phyloP scores from a whole-genome alignment of 92 coral and sea anemone genomes.

The Porites evermanni region DNA sequence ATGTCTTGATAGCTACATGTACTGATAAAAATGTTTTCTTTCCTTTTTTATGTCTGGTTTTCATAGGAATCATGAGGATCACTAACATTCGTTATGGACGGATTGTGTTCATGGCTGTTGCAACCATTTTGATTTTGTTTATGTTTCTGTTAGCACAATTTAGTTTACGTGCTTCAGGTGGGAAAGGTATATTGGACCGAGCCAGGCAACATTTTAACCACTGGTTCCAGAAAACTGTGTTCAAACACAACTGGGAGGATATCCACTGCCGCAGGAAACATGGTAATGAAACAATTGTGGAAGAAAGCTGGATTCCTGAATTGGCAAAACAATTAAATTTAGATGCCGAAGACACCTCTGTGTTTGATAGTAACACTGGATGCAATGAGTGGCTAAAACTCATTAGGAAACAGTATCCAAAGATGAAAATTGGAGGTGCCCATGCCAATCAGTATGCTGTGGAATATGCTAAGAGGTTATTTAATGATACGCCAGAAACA shows the following conservation, averaged over 20 bases:
- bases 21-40: neutral
- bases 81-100: constrained; percentile 78
- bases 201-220: constrained; percentile 75
- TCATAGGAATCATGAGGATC: constrained; percentile 37
- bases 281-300: constrained; percentile 69
- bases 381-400: constrained; percentile 88
- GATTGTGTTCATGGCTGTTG: constrained; percentile 44
- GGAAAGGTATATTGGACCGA: constrained; percentile 51
- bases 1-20: neutral
- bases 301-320: constrained; percentile 73
- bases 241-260: constrained; percentile 91
- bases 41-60: neutral
- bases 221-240: constrained; percentile 89
- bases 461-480: constrained; percentile 87
- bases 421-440: constrained; percentile 81
- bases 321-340: constrained; percentile 81
- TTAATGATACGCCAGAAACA: constrained; percentile 77
- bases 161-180: constrained; percentile 71
- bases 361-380: constrained; percentile 90
- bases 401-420: constrained; percentile 71
- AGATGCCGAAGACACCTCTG: constrained; percentile 70
- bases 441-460: constrained; percentile 88
- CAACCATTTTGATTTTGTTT: constrained; percentile 52
- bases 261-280: constrained; percentile 73
- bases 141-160: constrained; percentile 82